Percentiles rank a stretch among this genome's conserved stretches.
These are phyloP conservation scores for Hippolais icterina DNA, from an alignment of 2,113 vertebrate species.

Conservation along the genomic window DNA sequence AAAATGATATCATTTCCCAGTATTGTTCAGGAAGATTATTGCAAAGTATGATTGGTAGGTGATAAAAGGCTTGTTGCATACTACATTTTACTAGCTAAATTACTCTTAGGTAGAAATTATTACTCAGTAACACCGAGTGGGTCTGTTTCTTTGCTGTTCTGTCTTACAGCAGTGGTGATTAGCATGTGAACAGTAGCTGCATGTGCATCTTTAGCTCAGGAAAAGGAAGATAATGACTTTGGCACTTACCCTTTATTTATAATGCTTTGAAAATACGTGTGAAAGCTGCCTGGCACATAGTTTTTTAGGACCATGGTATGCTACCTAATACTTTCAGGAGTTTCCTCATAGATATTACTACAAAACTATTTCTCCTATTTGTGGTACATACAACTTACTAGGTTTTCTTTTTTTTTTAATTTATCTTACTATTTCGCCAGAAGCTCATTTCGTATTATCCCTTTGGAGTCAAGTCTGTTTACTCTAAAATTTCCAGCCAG, in stretches of 20 bases:
- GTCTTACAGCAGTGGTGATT: not conserved
- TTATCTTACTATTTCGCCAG: not conserved
- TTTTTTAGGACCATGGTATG: not conserved
- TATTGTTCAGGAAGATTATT: not conserved
- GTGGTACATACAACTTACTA: not conserved
- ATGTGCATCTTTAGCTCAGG: constrained; percentile 14
- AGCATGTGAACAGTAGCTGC: not conserved
- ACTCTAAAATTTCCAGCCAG: not conserved
- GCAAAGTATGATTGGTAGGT: not conserved
- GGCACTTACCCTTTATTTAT: constrained; percentile 27
- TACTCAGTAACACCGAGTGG: not conserved
- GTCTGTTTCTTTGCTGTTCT: not conserved
- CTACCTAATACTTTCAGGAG: not conserved
- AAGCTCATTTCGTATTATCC: not conserved
- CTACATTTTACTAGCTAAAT: not conserved
- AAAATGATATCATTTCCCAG: not conserved
- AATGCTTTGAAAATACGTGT: not conserved
- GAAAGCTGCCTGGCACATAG: not conserved
- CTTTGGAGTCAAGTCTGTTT: not conserved
- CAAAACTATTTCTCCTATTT: not conserved
- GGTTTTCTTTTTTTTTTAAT: not conserved
- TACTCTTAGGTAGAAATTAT: not conserved
- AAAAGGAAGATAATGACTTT: constrained; percentile 21
- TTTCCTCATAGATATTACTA: not conserved
- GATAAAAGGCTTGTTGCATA: not conserved